phyloP scores from a whole-genome alignment of 2,113 vertebrate species.

The Struthidea cinerea region DNA sequence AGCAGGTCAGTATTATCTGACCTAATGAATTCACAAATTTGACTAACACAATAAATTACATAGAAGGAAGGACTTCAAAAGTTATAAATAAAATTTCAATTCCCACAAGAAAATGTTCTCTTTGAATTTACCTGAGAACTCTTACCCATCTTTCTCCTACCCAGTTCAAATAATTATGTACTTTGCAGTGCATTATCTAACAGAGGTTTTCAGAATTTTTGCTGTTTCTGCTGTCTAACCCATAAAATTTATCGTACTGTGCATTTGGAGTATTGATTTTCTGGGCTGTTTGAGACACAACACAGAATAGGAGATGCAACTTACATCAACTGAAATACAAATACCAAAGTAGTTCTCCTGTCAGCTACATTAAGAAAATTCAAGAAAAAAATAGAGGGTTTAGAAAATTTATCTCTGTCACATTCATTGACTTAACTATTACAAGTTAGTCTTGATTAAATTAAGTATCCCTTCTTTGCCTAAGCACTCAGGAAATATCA shows the following conservation, averaged over 20 bases:
- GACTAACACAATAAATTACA: background rate
- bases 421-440: background rate
- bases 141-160: background rate
- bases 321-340: background rate
- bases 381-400: background rate
- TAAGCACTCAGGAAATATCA: background rate
- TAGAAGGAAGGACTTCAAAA: background rate
- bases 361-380: background rate
- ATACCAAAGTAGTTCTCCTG: background rate
- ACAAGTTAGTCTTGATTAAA: background rate
- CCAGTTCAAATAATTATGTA: background rate
- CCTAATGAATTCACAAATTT: background rate
- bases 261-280: background rate
- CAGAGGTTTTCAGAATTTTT: background rate
- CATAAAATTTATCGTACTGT: background rate
- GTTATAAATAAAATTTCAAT: background rate
- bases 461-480: background rate
- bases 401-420: background rate
- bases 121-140: background rate
- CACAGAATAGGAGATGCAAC: background rate
- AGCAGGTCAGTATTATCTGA: background rate
- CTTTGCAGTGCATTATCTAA: background rate
- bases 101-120: background rate
- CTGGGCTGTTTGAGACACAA: background rate
- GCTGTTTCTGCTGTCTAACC: background rate